phyloP scores from a whole-genome alignment of 2,113 vertebrate genomes.

The Alethe castanea region DNA sequence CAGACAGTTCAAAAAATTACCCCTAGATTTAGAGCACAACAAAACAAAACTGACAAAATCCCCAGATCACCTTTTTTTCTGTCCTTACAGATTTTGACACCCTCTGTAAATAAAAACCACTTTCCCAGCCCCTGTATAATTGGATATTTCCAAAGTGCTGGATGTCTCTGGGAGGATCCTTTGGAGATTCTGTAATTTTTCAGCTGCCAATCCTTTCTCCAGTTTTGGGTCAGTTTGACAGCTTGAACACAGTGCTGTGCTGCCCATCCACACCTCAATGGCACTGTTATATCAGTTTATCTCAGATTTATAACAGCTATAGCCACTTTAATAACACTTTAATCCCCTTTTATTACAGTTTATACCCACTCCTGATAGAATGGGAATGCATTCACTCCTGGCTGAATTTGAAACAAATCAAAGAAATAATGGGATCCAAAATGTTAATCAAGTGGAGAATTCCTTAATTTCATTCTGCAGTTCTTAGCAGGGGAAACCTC shows the following conservation, averaged over 20 bases:
- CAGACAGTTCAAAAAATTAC: not conserved
- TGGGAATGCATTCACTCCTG: not conserved
- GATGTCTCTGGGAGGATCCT: not conserved
- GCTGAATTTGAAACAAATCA: not conserved
- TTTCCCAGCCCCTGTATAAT: not conserved
- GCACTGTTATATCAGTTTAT: not conserved
- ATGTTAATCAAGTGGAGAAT: not conserved
- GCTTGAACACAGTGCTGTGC: not conserved
- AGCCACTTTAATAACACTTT: not conserved
- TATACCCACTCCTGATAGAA: not conserved
- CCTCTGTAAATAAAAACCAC: not conserved
- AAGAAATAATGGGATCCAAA: not conserved
- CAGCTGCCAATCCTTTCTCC: not conserved
- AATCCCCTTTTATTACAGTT: not conserved
- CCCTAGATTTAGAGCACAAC: not conserved
- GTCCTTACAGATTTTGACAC: not conserved
- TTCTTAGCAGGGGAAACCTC: not conserved
- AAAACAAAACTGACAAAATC: not conserved
- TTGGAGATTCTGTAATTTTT: not conserved
- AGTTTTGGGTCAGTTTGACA: not conserved
- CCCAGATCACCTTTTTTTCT: not conserved
- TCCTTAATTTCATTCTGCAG: not conserved
- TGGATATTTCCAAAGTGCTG: not conserved
- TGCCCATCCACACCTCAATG: not conserved
- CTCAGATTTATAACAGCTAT: not conserved